Conservation (phyloP, 2,888 invertebrate species). For the Lamproptera curius region DNA sequence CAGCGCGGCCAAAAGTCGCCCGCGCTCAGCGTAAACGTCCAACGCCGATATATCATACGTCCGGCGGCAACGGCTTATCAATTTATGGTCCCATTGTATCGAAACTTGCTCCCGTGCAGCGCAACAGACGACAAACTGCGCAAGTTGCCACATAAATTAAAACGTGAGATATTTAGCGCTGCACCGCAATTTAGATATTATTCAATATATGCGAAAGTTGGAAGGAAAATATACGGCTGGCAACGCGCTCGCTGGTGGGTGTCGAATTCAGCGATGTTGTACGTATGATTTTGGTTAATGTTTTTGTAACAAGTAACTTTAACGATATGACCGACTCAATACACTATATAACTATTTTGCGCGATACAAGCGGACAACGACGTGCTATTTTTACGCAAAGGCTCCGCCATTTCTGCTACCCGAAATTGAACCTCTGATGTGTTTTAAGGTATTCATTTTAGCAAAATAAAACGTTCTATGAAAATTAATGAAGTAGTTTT, state of each 20-base stretch:
- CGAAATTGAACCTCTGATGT: too few species aligned
- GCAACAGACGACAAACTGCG: slow-evolving; percentile 47
- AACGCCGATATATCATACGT: slow-evolving; percentile 34
- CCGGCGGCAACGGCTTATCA: slow-evolving; percentile 49
- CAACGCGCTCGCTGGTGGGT: not conserved
- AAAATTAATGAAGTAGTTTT: too few species aligned
- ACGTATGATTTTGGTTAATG: too few species aligned
- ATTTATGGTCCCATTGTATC: slow-evolving; percentile 68
- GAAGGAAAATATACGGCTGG: slow-evolving; percentile 5
- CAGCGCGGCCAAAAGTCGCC: slow-evolving; percentile 2
- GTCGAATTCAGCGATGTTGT: too few species aligned
- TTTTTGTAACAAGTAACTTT: too few species aligned
- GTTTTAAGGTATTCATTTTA: too few species aligned
- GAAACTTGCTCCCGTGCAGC: slow-evolving; percentile 59
- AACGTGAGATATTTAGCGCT: slow-evolving; percentile 53
- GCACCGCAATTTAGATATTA: slow-evolving; percentile 30
- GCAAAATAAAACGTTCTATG: too few species aligned
- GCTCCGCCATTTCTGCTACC: too few species aligned
- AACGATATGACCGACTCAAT: too few species aligned
- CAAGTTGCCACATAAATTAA: slow-evolving; percentile 70
- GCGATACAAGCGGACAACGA: too few species aligned
- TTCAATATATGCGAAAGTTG: slow-evolving; percentile 31
- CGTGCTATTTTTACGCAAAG: too few species aligned
- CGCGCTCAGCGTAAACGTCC: slow-evolving; percentile 27
- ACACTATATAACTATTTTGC: too few species aligned